Evolutionary conservation across 2,113 vertebrate species (phyloP).

Genomic region (Melanerpes aurifrons): DNA sequence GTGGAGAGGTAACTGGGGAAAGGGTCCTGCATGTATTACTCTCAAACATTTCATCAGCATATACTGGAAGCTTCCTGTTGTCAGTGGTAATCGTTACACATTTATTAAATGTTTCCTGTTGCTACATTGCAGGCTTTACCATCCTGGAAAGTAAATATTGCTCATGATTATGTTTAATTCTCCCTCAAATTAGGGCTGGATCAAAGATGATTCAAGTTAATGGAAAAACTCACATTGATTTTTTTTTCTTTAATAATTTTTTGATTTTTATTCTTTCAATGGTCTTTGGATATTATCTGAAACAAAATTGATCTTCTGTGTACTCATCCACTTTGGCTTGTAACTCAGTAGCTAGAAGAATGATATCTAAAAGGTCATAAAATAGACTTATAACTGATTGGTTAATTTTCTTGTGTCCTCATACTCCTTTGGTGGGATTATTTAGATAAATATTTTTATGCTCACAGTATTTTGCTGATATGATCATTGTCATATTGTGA

Average conservation of each 20-base stretch:
- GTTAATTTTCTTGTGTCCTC: neutral
- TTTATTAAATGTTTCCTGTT: slow-evolving; percentile 30
- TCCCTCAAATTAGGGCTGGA: neutral
- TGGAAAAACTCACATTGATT: slow-evolving; percentile 24
- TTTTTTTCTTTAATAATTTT: neutral
- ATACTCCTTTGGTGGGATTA: neutral
- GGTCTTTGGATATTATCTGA: neutral
- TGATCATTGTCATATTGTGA: neutral
- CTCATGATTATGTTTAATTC: neutral
- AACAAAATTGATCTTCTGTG: neutral
- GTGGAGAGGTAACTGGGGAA: neutral
- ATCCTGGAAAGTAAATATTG: slow-evolving; percentile 41
- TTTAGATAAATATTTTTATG: neutral
- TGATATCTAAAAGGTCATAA: neutral
- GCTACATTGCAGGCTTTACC: neutral
- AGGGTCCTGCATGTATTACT: neutral
- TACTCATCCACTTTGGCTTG: neutral
- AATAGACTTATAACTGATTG: neutral
- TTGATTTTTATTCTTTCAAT: neutral
- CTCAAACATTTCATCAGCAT: neutral
- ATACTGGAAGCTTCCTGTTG: neutral
- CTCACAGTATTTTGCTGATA: neutral
- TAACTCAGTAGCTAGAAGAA: neutral
- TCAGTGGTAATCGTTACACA: neutral
- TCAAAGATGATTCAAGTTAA: slow-evolving; percentile 16